Base-by-base conservation (phyloP, 2,797 vertebrate species). In the Adelosebastes latens region DNA sequence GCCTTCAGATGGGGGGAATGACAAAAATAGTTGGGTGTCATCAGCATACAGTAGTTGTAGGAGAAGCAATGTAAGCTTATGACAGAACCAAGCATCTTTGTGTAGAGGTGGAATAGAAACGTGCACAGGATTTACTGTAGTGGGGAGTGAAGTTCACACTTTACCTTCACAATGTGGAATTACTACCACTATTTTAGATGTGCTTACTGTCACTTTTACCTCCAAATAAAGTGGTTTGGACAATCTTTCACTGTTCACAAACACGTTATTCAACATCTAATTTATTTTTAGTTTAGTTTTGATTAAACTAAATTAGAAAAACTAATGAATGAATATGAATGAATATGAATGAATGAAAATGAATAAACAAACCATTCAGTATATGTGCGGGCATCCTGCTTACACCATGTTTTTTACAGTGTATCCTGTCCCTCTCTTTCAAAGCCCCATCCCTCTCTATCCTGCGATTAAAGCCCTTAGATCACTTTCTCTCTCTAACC, bases 401-500 rank as follows among this genome's bases (percentile, higher is more conserved):
- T 24, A 5, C 8, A 3, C 3, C 31, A 22, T 52, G 1, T 22
- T 53, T 79, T 86, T 80, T 72, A 71, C 73, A 83, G 84, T 86
- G 77, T 63, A 69, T 36, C 24, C 14, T 42, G 58, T 55, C 42
- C 27, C n/a, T 36, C 42, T 59, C 66, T 8, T 74, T 65, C 20
- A 59, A 65, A 72, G 68, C 36, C 59, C 74, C 56, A 22, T 63
- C 64, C 56, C 12, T 70, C 73, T 83, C 77, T 76, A 55, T 79
- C 39, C 80, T 73, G 69, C 62, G 80, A 90, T 82, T 81, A 88
- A 73, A 80, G 60, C 77, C 65, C 65, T 86, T 78, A 88, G 87
- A 89, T 89, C 80, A 87, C 70, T 80, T 80, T 87, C 70, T 80
- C 10, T 67, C 60, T 83, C 69, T 69, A 83, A 72, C 79, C 68